A percentile compares a stretch with the other conserved stretches of the same genome.
phyloP scores from a whole-genome alignment of 2,888 invertebrate species.

The Drosophila neonasuta region DNA sequence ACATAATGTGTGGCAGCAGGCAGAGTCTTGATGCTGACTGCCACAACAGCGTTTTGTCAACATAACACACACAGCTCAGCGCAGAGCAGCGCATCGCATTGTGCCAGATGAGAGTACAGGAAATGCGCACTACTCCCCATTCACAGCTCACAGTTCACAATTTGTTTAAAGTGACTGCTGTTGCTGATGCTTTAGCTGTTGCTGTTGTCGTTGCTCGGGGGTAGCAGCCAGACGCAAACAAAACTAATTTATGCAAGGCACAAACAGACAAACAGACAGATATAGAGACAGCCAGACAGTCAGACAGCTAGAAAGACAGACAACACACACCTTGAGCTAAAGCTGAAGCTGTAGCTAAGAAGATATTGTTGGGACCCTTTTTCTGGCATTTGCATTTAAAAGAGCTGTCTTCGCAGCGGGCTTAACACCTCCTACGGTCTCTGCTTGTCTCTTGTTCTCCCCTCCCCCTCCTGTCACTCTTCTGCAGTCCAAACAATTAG shows the following conservation, averaged over 20 bases:
- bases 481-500: constrained; percentile 63
- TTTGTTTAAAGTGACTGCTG: constrained; percentile 63
- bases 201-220: constrained; percentile 31
- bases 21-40: constrained; percentile 49
- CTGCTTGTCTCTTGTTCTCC: background rate
- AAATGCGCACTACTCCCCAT: constrained; percentile 61
- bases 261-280: constrained; percentile 22
- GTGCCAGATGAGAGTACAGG: constrained; percentile 52
- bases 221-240: constrained; percentile 61
- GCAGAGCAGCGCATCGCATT: background rate
- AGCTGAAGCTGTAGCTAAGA: constrained; percentile 25
- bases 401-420: constrained; percentile 60
- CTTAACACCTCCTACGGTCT: constrained; percentile 52
- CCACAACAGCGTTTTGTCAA: constrained; percentile 60
- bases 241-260: constrained; percentile 68
- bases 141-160: constrained; percentile 52
- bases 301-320: constrained; percentile 30
- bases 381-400: constrained; percentile 66
- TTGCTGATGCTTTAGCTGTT: constrained; percentile 3
- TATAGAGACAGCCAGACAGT: constrained; percentile 23
- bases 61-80: constrained; percentile 23
- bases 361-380: constrained; percentile 38
- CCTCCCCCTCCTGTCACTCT: background rate
- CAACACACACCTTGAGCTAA: constrained; percentile 42
- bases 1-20: constrained; percentile 56